phyloP scores from a whole-genome alignment of 2,888 invertebrate species.

The Metacarcinus magister region DNA sequence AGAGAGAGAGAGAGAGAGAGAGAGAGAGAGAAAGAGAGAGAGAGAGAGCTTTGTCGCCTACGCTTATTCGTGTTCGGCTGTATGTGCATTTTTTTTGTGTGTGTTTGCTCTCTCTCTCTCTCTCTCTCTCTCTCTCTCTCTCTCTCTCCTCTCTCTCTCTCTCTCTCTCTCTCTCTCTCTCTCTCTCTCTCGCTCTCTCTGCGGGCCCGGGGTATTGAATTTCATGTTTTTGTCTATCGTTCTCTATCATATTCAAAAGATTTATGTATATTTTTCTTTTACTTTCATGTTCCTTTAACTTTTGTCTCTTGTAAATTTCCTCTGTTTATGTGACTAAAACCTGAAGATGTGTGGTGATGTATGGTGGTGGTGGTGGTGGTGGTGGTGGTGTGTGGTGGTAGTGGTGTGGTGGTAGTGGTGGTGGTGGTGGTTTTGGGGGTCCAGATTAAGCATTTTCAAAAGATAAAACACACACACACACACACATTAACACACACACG shows the following conservation, averaged over 20 bases:
- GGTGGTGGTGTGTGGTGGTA: neutral
- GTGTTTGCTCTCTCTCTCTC: slow-evolving; percentile 31
- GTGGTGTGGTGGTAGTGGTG: neutral
- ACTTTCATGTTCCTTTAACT: neutral
- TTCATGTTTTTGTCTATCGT: neutral
- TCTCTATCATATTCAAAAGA: neutral
- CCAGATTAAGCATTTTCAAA: neutral
- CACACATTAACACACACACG: too few species aligned
- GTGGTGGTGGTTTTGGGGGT: neutral
- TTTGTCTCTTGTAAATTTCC: neutral
- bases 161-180: too few species aligned
- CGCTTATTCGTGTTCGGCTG: too few species aligned
- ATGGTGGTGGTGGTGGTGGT: neutral
- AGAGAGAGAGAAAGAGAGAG: neutral
- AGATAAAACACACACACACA: slow-evolving; percentile 43
- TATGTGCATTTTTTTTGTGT: neutral
- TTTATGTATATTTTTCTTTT: slow-evolving; percentile 5
- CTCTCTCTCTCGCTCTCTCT: too few species aligned
- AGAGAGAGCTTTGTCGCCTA: too few species aligned
- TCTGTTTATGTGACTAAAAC: neutral
- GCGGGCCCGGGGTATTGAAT: neutral
- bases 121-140: slow-evolving; percentile 54
- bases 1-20: slow-evolving; percentile 26
- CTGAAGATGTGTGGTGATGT: neutral
- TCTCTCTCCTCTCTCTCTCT: slow-evolving; percentile 54